A percentile compares a stretch with the other conserved stretches of the same genome.
Conservation (phyloP, 2,888 invertebrate species). For the Drosophila histrio region DNA sequence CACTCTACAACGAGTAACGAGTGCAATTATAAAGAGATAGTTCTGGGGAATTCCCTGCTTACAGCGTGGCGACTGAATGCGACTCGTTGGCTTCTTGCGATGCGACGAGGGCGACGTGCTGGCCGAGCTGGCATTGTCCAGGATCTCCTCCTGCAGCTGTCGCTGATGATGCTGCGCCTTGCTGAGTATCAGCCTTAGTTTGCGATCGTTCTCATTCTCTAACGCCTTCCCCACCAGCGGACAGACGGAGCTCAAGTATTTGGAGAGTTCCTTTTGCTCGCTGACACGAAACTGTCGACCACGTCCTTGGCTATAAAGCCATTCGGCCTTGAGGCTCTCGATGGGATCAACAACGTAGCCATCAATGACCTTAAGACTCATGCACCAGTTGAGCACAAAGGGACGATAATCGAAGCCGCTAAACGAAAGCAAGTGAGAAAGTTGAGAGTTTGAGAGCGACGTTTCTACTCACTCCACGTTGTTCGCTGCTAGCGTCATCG, state of each 20-base stretch:
- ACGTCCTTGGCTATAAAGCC: slow-evolving; percentile 97
- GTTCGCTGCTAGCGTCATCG: slow-evolving; percentile 89
- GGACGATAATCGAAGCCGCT: slow-evolving; percentile 96
- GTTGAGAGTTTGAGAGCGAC: not conserved
- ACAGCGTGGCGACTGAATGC: slow-evolving; percentile 84
- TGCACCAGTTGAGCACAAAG: slow-evolving; percentile 96
- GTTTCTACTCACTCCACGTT: slow-evolving; percentile 86
- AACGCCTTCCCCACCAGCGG: slow-evolving; percentile 92
- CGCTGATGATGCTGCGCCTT: slow-evolving; percentile 96
- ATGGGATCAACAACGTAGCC: slow-evolving; percentile 95
- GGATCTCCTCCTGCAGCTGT: slow-evolving; percentile 90
- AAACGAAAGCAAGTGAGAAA: not conserved
- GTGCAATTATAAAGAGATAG: no score
- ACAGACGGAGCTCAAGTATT: slow-evolving; percentile 93
- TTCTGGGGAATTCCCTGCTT: slow-evolving; percentile 50
- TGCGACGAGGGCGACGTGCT: slow-evolving; percentile 84
- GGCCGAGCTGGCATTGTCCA: slow-evolving; percentile 82
- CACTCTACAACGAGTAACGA: no score
- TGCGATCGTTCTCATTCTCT: slow-evolving; percentile 94
- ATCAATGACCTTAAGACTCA: slow-evolving; percentile 93
- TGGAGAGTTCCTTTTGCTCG: slow-evolving; percentile 91
- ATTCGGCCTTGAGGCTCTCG: slow-evolving; percentile 96
- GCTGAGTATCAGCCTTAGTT: slow-evolving; percentile 92
- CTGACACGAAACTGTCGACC: slow-evolving; percentile 94
- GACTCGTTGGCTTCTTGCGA: slow-evolving; percentile 83